Evolutionary conservation across 2,113 vertebrate genomes (phyloP).

Genomic region (Lynx canadensis): DNA sequence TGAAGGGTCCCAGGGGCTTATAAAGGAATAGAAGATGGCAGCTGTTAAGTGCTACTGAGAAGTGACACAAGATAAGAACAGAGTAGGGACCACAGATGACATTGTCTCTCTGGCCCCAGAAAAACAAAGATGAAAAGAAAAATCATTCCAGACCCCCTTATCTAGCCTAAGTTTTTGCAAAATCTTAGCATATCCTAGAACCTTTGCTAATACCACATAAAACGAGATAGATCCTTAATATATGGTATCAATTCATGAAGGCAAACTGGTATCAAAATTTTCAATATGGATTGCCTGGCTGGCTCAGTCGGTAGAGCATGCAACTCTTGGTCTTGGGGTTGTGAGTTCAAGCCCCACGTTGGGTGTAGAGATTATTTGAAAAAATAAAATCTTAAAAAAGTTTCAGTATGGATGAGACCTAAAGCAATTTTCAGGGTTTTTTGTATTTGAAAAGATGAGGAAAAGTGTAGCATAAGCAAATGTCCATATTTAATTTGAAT

Average conservation of each 20-base stretch:
- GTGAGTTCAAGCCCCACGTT: background rate
- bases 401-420: background rate
- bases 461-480: background rate
- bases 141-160: background rate
- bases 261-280: conserved; percentile 8
- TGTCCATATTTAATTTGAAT: conserved; percentile 1
- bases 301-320: background rate
- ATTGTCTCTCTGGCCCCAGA: background rate
- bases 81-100: background rate
- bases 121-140: background rate
- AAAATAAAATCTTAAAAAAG: background rate
- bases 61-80: background rate
- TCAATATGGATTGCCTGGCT: background rate
- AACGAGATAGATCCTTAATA: background rate
- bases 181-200: background rate
- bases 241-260: background rate
- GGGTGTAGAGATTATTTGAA: background rate
- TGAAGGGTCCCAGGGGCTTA: accelerated
- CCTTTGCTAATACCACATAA: background rate
- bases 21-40: background rate
- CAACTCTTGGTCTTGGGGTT: background rate
- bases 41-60: background rate
- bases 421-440: conserved; percentile 15
- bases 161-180: background rate
- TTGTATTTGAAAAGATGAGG: background rate